Base-by-base conservation (phyloP, 1,140 invertebrate species). In the Macrotrachela quadricornifera region DNA sequence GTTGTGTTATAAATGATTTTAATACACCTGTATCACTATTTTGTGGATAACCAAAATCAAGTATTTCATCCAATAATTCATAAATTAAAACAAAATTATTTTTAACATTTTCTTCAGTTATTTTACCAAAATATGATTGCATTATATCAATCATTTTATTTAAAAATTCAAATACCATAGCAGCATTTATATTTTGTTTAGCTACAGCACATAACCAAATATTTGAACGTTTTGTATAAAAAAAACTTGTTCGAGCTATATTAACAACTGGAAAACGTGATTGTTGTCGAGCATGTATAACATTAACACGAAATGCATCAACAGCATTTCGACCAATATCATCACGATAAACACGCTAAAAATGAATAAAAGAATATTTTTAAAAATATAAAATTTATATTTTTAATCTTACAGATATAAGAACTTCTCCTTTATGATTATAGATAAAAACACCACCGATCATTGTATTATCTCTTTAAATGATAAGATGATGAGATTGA, bases 21-120 rank as follows among this genome's bases (percentile, higher is more conserved):
- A 99, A 71, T 17, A 97, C 91, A 21, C 94, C 94, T 10, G 91
- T 94, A 67, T 99, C 94, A 16, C 91, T 96, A 68, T 99, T 99
- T 73, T 99, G 94, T 6, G 94, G 94, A 69, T 99, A 99, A 6
- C 94, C 94, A 78, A 97, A 99, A 70, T 99, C 94, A 57, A 99
- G 73, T 62, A 99, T 96, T 77, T 99, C 83, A 77, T 99, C 94
- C 40, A 97, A 75, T 58, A 99, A 72, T 73, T 99, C 94, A 71
- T 99, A 99, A 61, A 99, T 99, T 1, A 99, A 75, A 43, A 99
- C 92, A 77, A 99, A 99, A 71, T 99, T 99, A 65, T 99, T 99
- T 71, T 99, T 99, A 62, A 99, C 94, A 67, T 97, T 99, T 69
- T 99, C 94, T 69, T 99, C 94, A 0, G 90, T 94, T 53, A 99